A percentile compares a stretch with the other conserved stretches of the same genome.
These are phyloP conservation scores for Tragelaphus buxtoni DNA, from an alignment of 2,113 vertebrate species.

Conservation along the genomic window DNA sequence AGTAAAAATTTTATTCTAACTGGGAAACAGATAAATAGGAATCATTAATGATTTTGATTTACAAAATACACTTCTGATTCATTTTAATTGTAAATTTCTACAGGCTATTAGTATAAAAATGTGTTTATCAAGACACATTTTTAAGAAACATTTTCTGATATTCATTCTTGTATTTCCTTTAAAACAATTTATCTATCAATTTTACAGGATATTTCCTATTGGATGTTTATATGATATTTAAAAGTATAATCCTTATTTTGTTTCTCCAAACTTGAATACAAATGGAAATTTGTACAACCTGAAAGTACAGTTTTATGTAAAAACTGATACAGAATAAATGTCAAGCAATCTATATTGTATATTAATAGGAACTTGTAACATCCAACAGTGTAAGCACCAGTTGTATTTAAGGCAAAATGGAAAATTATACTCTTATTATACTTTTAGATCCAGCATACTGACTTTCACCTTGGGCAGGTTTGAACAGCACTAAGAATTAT, in stretches of 20 bases:
- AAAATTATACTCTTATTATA: slow-evolving; percentile 49
- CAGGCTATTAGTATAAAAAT: background rate
- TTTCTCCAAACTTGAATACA: slow-evolving; percentile 14
- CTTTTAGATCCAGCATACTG: slow-evolving; percentile 9
- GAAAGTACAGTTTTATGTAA: slow-evolving; percentile 29
- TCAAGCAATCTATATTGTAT: slow-evolving; percentile 18
- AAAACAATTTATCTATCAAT: slow-evolving; percentile 24
- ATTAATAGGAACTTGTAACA: slow-evolving; percentile 21
- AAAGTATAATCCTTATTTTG: background rate
- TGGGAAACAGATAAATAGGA: background rate
- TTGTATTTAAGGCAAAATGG: slow-evolving; percentile 44
- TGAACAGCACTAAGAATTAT: slow-evolving; percentile 33
- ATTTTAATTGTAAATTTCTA: background rate
- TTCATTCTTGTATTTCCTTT: background rate
- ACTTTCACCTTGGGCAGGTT: slow-evolving; percentile 42
- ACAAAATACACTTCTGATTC: no score
- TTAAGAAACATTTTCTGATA: background rate
- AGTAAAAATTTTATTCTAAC: background rate
- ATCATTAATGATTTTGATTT: no score
- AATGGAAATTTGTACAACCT: slow-evolving; percentile 33
- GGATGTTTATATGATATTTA: background rate
- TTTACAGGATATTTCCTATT: slow-evolving; percentile 24
- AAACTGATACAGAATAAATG: slow-evolving; percentile 36
- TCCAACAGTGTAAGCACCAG: background rate
- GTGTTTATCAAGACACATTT: background rate